Base-by-base conservation (phyloP, 1,140 invertebrate species). In the Oedothorax gibbosus region DNA sequence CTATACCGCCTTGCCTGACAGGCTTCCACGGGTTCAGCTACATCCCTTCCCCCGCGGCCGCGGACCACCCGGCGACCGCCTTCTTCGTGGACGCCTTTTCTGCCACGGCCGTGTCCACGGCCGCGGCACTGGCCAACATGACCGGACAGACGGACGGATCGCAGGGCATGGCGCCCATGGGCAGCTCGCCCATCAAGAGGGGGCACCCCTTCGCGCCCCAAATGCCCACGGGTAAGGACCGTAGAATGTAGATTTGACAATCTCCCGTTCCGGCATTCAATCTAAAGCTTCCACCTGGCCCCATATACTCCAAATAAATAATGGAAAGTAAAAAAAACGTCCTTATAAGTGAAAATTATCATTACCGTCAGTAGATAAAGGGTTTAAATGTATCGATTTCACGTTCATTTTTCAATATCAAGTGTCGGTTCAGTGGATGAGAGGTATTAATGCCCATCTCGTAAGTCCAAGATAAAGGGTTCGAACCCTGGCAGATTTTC, bases 21-120 rank as follows among this genome's bases (percentile, higher is more conserved):
- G 83, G 83, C 73, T 85, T 85, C 66, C 83, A 77, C 49, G 83
- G 83, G 14, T 85, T 85, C 56, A 85, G 83, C 75, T 85, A 85
- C 49, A 85, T 85, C 21, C 83, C 83, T 62, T 78, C 73, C 14
- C 83, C 83, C 10, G 83, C 83, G 12, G 80, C 80, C 35, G 64
- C 83, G 8, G 83, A 85, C 35, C 83, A 77, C 56, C 82, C 72
- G 50, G 69, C 82, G 35, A 69, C 83, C 8, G 83, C 83, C 14
- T 85, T 85, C 54, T 85, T 85, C 49, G 83, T 85, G 72, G 83
- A 85, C 18, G 83, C 83, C 15, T 85, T 85, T 50, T 85, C 83
- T 7, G 83, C 83, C 15, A 85, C 83, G 2, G 83, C 83, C 7
- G 83, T 85, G 65, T 85, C 83, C n/a, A 85, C 83, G 8, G 83